A percentile compares a stretch with the other conserved stretches of the same genome.
Conservation (phyloP, 2,113 vertebrate genomes). For the Barbus barbus region DNA sequence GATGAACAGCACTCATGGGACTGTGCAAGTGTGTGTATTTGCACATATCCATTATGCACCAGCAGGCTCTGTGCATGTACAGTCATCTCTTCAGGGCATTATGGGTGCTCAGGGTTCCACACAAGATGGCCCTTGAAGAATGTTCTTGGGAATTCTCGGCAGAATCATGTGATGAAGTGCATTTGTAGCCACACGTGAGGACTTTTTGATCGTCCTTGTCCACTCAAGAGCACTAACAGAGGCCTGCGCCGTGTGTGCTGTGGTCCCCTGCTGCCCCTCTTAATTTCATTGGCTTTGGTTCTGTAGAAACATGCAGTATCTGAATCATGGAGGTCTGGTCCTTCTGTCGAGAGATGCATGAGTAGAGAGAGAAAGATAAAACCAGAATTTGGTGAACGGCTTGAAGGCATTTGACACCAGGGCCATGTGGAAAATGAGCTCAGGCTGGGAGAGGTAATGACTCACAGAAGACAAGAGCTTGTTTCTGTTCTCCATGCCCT, state of each 20-base stretch:
- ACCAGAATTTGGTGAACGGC: not conserved
- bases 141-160: not conserved
- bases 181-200: not conserved
- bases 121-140: too few species aligned
- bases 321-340: not conserved
- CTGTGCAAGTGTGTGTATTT: not conserved
- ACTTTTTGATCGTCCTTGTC: slow-evolving; percentile 9
- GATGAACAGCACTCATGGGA: slow-evolving; percentile 7
- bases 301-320: not conserved
- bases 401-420: slow-evolving; percentile 47
- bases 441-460: slow-evolving; percentile 55
- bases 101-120: slow-evolving; percentile 10
- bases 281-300: slow-evolving; percentile 11
- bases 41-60: slow-evolving; percentile 15
- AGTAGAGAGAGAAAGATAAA: not conserved
- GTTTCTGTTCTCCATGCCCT: slow-evolving; percentile 30
- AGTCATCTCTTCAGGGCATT: slow-evolving; percentile 19
- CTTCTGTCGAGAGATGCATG: not conserved
- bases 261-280: not conserved
- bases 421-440: slow-evolving; percentile 53
- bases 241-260: not conserved
- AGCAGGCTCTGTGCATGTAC: not conserved
- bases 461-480: slow-evolving; percentile 47
- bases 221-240: not conserved
- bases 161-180: slow-evolving; percentile 7